Base-by-base conservation (phyloP, 92 coral and sea anemone genomes). In the Montipora capitata region DNA sequence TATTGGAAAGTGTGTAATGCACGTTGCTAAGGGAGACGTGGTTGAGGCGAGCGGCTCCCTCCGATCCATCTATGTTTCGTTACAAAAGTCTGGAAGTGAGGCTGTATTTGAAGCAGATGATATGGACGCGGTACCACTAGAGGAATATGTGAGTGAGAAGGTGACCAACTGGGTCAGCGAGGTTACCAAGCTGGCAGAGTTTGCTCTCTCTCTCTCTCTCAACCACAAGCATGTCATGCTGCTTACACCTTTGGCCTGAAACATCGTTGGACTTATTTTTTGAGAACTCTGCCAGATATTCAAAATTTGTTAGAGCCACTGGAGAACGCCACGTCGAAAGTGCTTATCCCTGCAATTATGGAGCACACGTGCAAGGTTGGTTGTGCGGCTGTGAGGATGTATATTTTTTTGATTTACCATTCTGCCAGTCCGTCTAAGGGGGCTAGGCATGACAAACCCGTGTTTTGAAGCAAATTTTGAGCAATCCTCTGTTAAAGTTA, bases 11-110 rank as follows among this genome's bases (percentile, higher is more conserved):
- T 85, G 84, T 8, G 74, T 85, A 4, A 85, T 64, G 89, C 63
- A 41, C 40, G 57, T 85, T n/a, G 76, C 76, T 0, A 85, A 85
- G 20, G 40, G 12, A n/a, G 89, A 85, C 15, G 89, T 76, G 39
- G 42, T 85, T 15, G 66, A 85, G 54, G 89, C 65, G 38, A 76
- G 89, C 77, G 89, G 84, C 70, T 76, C 89, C 0, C 83, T 27
- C 35, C 35, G 35, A 27, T 85, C 59, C 76, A 85, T 11, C 48
- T 76, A 16, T 85, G 89, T 27, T 38, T 73, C 89, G 3, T 84
- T 65, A 14, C 82, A 76, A 17, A 75, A 41, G 76, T 8, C 65
- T 62, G 82, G 43, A 63, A 62, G 51, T 8, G 51, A 45, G 51
- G 51, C 51, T 45, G 51, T 45, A 45, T 45, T 45, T 49, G 74